These are phyloP conservation scores for Micromys minutus DNA, from an alignment of 2,113 vertebrate species.

Conservation along the genomic window DNA sequence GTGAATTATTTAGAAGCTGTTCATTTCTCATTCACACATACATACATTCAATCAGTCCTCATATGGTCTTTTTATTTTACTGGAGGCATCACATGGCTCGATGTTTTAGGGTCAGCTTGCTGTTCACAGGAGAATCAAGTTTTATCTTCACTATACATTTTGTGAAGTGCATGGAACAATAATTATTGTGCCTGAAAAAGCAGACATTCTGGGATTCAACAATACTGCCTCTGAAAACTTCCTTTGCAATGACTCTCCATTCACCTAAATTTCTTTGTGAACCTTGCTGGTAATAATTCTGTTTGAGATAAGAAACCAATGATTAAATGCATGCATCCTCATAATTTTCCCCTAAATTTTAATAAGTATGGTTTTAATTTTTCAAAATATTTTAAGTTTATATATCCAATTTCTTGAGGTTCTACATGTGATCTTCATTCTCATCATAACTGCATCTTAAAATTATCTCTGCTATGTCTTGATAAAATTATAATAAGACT, in stretches of 20 bases:
- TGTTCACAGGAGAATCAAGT: background rate
- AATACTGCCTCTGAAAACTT: constrained; percentile 57
- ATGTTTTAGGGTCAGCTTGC: background rate
- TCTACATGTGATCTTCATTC: constrained; percentile 9
- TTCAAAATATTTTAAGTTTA: constrained; percentile 44
- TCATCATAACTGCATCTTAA: constrained; percentile 44
- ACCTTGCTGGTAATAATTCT: constrained; percentile 67
- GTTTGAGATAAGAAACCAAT: constrained; percentile 66
- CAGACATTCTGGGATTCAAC: constrained; percentile 48
- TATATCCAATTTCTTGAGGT: constrained; percentile 69
- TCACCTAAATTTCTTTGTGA: constrained; percentile 46
- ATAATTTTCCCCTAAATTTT: constrained; percentile 69
- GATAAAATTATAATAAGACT: constrained; percentile 65
- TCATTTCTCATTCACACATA: background rate
- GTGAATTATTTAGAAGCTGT: background rate
- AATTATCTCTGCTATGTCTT: constrained; percentile 8
- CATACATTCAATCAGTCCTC: background rate
- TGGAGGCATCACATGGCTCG: background rate
- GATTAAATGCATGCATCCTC: constrained; percentile 68
- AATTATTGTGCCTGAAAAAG: constrained; percentile 40
- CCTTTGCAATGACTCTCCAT: constrained; percentile 47
- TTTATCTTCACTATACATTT: constrained; percentile 57
- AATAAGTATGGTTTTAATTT: constrained; percentile 61
- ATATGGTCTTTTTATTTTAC: background rate
- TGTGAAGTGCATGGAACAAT: background rate